A percentile compares a stretch with the other conserved stretches of the same genome.
phyloP scores from a whole-genome alignment of 1,140 invertebrate species.

The Neodiprion lecontei region DNA sequence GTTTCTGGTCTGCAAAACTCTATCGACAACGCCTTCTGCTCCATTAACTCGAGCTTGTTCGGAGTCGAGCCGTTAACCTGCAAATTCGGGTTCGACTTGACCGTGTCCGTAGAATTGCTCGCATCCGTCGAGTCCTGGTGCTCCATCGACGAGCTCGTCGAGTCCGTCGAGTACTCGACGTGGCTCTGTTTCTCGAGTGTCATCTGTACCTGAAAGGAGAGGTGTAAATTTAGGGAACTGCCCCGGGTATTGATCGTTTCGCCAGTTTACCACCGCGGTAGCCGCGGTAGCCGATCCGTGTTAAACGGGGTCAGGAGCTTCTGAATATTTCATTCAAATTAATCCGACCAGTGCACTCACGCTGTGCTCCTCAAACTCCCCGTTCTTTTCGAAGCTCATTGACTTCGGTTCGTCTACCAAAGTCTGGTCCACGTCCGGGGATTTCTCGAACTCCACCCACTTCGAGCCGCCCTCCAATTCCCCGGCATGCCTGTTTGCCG shows the following conservation, averaged over 20 bases:
- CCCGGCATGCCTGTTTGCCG: constrained; percentile 43
- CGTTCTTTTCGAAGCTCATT: constrained; percentile 56
- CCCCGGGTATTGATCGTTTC: neutral
- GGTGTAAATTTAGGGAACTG: neutral
- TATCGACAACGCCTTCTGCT: constrained; percentile 43
- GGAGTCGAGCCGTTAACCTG: constrained; percentile 48
- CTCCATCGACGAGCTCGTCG: constrained; percentile 42
- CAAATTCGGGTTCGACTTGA: constrained; percentile 50
- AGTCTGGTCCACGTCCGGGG: constrained; percentile 55
- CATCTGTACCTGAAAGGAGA: constrained; percentile 10
- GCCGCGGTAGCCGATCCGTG: too few relatives aligned
- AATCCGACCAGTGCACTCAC: neutral
- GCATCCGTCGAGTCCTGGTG: constrained; percentile 49
- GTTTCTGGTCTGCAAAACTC: constrained; percentile 55
- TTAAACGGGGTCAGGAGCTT: too few relatives aligned
- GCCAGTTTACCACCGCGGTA: too few relatives aligned
- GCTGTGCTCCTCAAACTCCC: constrained; percentile 16
- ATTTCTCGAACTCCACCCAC: constrained; percentile 60
- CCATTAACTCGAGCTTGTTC: constrained; percentile 42
- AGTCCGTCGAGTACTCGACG: constrained; percentile 45
- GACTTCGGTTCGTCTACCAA: constrained; percentile 43
- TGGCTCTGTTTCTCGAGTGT: constrained; percentile 39
- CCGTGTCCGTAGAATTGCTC: constrained; percentile 48
- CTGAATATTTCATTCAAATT: too few relatives aligned
- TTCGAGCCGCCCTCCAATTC: constrained; percentile 61